These are phyloP conservation scores for Clivina fossor DNA, from an alignment of 2,888 invertebrate species.

Conservation along the genomic window DNA sequence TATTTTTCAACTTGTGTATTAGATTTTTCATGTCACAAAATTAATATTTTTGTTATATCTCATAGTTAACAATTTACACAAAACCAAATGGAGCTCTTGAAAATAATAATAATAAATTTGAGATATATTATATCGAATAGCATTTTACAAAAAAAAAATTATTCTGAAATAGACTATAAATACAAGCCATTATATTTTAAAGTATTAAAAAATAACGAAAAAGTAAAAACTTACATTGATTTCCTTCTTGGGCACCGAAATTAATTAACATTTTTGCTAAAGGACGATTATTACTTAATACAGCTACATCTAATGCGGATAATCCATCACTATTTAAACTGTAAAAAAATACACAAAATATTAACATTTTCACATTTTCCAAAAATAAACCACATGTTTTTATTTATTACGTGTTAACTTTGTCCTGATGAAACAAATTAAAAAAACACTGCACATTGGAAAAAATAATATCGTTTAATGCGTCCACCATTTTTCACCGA, in stretches of 20 bases:
- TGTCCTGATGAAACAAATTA: slow-evolving; percentile 21
- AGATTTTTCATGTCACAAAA: too few species aligned
- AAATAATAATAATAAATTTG: background rate
- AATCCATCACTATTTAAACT: slow-evolving; percentile 88
- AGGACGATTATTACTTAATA: slow-evolving; percentile 84
- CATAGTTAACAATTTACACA: too few species aligned
- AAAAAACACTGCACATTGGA: slow-evolving; percentile 24
- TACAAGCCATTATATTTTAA: too few species aligned
- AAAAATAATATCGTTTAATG: slow-evolving; percentile 22
- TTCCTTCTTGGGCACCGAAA: slow-evolving; percentile 82
- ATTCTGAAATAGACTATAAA: too few species aligned
- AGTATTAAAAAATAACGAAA: too few species aligned
- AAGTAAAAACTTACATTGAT: slow-evolving; percentile 78
- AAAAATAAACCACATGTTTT: background rate
- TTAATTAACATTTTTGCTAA: slow-evolving; percentile 88
- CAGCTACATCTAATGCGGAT: slow-evolving; percentile 90
- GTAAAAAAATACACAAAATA: slow-evolving; percentile 43
- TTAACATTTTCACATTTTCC: background rate
- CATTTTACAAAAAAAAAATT: too few species aligned
- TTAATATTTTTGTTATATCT: too few species aligned
- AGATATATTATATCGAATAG: background rate
- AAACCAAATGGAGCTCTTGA: background rate
- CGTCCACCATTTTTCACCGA: slow-evolving; percentile 21
- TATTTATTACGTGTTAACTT: slow-evolving; percentile 4
- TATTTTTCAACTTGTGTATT: too few species aligned